phyloP scores from a whole-genome alignment of 2,797 vertebrate species.

The Tragopan temminckii region DNA sequence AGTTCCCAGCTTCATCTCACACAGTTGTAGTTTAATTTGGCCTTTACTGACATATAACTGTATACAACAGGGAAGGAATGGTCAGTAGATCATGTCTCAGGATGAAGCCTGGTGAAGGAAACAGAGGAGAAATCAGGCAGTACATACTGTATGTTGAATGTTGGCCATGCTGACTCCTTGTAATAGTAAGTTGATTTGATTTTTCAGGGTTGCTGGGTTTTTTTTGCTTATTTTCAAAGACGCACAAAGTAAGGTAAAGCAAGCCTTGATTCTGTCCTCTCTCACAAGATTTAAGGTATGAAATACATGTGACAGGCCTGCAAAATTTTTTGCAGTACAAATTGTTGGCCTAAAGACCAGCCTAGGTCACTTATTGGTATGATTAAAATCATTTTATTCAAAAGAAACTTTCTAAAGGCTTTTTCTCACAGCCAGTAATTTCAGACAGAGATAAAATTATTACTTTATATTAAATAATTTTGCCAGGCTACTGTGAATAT shows the following conservation, averaged over 20 bases:
- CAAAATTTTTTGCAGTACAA: background rate
- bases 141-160: background rate
- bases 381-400: slow-evolving; percentile 5
- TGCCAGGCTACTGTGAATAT: background rate
- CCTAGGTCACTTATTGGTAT: background rate
- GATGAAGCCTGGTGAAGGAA: background rate
- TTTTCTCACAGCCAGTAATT: background rate
- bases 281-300: background rate
- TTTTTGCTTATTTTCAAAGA: background rate
- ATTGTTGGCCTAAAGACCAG: background rate
- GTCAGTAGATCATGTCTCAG: background rate
- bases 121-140: background rate
- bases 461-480: slow-evolving; percentile 15
- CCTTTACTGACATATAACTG: background rate
- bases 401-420: background rate
- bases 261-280: background rate
- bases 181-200: background rate
- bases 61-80: background rate
- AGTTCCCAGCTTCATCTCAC: background rate
- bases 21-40: slow-evolving; percentile 21
- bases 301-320: background rate
- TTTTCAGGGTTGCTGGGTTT: accelerated
- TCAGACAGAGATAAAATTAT: background rate
- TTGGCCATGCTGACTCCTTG: background rate
- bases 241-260: background rate